Conservation (phyloP, 2,113 vertebrate species). For the Coptodon rendalli region DNA sequence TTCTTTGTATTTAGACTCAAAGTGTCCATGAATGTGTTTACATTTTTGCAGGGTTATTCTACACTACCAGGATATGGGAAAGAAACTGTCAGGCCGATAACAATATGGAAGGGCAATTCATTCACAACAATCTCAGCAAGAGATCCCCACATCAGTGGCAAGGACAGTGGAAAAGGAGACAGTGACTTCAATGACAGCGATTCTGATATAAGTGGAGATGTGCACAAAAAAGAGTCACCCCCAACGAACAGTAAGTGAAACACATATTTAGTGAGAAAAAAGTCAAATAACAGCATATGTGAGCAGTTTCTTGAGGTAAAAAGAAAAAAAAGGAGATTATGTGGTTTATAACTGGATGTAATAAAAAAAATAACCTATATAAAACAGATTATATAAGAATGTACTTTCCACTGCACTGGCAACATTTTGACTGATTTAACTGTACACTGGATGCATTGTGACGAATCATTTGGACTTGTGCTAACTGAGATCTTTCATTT, state of each 20-base stretch:
- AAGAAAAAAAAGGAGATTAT: neutral
- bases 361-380: neutral
- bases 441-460: neutral
- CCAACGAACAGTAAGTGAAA: slow-evolving; percentile 80
- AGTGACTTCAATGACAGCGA: slow-evolving; percentile 98
- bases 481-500: neutral
- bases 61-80: slow-evolving; percentile 81
- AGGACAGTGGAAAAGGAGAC: slow-evolving; percentile 97
- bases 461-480: neutral
- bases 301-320: neutral
- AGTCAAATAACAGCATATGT: neutral
- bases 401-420: neutral
- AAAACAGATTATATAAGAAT: neutral
- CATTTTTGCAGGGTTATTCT: slow-evolving; percentile 74
- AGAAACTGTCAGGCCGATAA: slow-evolving; percentile 80
- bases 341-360: neutral
- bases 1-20: neutral
- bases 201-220: slow-evolving; percentile 91
- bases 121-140: slow-evolving; percentile 89
- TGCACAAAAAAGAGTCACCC: slow-evolving; percentile 85
- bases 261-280: neutral
- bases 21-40: neutral
- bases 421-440: neutral
- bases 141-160: slow-evolving; percentile 93
- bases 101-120: slow-evolving; percentile 94